Evolutionary conservation across 2,888 invertebrate genomes (phyloP).

Genomic region (Chloroclysta siterata): DNA sequence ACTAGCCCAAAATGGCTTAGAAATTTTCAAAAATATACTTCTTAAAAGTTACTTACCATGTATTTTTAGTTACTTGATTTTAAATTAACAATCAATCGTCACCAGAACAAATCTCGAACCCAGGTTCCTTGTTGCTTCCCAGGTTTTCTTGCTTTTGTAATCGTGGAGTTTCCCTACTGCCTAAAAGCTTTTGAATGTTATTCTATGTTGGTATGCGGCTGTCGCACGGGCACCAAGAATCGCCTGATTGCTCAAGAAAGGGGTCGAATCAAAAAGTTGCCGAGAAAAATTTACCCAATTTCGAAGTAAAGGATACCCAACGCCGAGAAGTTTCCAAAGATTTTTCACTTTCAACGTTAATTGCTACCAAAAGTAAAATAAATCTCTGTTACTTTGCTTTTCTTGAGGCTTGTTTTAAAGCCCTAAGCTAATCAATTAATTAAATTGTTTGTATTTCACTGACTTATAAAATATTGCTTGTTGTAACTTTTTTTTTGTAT

Average conservation of each 20-base stretch:
- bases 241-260: slow-evolving; percentile 76
- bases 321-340: slow-evolving; percentile 71
- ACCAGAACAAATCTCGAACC: neutral
- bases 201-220: slow-evolving; percentile 48
- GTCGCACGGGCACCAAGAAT: slow-evolving; percentile 62
- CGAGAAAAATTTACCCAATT: slow-evolving; percentile 81
- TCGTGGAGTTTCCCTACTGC: slow-evolving; percentile 23
- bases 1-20: too few species aligned
- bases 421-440: slow-evolving; percentile 79
- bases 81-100: neutral
- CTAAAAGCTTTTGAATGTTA: slow-evolving; percentile 30
- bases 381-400: slow-evolving; percentile 76
- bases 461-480: slow-evolving; percentile 42
- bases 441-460: slow-evolving; percentile 67
- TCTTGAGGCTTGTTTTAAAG: slow-evolving; percentile 70
- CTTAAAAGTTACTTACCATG: too few species aligned
- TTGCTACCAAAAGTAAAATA: slow-evolving; percentile 81
- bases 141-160: slow-evolving; percentile 1
- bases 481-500: slow-evolving; percentile 37
- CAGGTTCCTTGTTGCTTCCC: too few species aligned
- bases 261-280: slow-evolving; percentile 80
- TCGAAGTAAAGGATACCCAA: slow-evolving; percentile 69
- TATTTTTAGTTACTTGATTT: too few species aligned
- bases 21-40: too few species aligned
- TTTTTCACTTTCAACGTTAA: slow-evolving; percentile 84